These are phyloP conservation scores for Diloba caeruleocephala DNA, from an alignment of 2,888 invertebrate genomes.

Conservation along the genomic window DNA sequence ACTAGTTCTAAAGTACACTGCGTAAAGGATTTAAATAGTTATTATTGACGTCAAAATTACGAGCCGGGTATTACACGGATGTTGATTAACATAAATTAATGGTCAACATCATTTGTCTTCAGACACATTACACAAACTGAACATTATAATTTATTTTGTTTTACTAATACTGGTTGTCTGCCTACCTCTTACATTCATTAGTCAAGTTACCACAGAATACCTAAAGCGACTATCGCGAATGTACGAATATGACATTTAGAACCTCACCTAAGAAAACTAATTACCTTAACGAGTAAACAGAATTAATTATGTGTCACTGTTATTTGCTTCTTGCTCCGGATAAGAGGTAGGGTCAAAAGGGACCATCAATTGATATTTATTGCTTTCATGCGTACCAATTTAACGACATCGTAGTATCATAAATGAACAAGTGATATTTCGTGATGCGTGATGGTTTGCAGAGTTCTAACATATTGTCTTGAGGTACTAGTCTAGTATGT, in stretches of 20 bases:
- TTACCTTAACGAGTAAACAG: conserved; percentile 37
- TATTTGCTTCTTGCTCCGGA: conserved; percentile 44
- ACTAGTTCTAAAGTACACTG: conserved; percentile 26
- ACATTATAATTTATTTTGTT: conserved; percentile 43
- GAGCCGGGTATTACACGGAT: conserved; percentile 39
- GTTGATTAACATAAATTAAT: conserved; percentile 53
- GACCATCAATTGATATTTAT: conserved; percentile 54
- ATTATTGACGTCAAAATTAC: conserved; percentile 52
- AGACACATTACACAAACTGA: conserved; percentile 44
- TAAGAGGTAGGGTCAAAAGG: conserved; percentile 44
- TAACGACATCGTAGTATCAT: conserved; percentile 44
- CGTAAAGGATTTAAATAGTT: conserved; percentile 37
- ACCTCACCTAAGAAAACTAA: conserved; percentile 26
- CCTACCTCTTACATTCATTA: conserved; percentile 25
- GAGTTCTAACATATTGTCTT: conserved; percentile 1
- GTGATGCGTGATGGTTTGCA: conserved; percentile 26
- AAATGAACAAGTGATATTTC: conserved; percentile 48
- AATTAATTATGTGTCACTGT: conserved; percentile 33
- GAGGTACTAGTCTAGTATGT: conserved; percentile 10
- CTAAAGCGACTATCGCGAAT: conserved; percentile 12
- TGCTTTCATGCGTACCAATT: conserved; percentile 44
- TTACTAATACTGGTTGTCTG: conserved; percentile 29
- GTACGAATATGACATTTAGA: conserved; percentile 26
- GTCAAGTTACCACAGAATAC: conserved; percentile 26
- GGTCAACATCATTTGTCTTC: conserved; percentile 55